Conservation (phyloP, 2,797 vertebrate species). For the Mallotus villosus region DNA sequence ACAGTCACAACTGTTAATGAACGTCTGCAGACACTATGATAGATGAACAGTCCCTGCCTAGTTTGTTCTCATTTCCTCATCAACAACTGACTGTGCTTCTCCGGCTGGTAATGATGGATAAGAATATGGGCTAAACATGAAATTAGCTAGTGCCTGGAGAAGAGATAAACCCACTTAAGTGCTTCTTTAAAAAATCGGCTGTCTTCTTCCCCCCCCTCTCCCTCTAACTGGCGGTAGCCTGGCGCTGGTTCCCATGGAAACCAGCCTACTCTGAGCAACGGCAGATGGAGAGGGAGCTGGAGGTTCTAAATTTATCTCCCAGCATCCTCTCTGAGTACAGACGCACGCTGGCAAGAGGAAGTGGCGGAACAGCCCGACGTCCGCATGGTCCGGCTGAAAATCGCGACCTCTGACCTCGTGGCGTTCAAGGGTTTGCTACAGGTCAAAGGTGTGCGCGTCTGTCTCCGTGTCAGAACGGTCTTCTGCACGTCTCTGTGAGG, state of each 20-base stretch:
- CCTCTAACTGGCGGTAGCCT: slow-evolving; percentile 69
- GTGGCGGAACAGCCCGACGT: slow-evolving; percentile 61
- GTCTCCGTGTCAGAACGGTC: no score
- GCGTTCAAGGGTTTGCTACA: neutral
- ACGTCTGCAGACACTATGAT: slow-evolving; percentile 25
- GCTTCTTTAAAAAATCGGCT: slow-evolving; percentile 49
- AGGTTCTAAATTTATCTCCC: slow-evolving; percentile 85
- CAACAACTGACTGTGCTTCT: slow-evolving; percentile 40
- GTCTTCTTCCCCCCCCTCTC: slow-evolving; percentile 43
- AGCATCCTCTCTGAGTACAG: slow-evolving; percentile 80
- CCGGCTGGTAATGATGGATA: slow-evolving; percentile 51
- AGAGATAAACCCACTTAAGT: slow-evolving; percentile 58
- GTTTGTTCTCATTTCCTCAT: slow-evolving; percentile 46
- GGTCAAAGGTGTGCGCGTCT: no score
- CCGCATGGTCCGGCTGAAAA: slow-evolving; percentile 53
- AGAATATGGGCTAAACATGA: slow-evolving; percentile 49
- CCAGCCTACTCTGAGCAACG: slow-evolving; percentile 78
- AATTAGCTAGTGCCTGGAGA: slow-evolving; percentile 54
- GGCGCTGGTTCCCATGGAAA: slow-evolving; percentile 82
- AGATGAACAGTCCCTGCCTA: slow-evolving; percentile 21
- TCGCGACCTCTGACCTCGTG: slow-evolving; percentile 61
- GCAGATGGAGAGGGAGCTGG: slow-evolving; percentile 83
- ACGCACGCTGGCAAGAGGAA: slow-evolving; percentile 75
- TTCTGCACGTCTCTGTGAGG: slow-evolving; percentile 12
- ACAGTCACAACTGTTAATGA: slow-evolving; percentile 50